These are phyloP conservation scores for Aphidius ervi DNA, from an alignment of 1,140 invertebrate genomes.

Conservation along the genomic window DNA sequence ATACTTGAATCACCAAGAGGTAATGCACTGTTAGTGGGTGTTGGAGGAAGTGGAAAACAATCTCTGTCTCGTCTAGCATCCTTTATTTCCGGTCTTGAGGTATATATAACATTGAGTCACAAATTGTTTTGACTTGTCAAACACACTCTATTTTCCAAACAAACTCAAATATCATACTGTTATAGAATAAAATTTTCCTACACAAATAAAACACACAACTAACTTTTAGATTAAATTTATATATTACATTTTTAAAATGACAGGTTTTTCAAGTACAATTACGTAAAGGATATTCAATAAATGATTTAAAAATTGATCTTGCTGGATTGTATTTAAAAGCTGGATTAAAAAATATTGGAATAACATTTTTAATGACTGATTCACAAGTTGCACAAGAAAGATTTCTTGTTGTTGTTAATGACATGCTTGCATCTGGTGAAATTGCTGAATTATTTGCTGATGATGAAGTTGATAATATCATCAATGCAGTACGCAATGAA, in stretches of 20 bases:
- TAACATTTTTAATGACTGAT: conserved; percentile 90
- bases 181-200: neutral
- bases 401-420: conserved; percentile 90
- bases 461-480: conserved; percentile 87
- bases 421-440: conserved; percentile 89
- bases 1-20: conserved; percentile 88
- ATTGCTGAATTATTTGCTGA: conserved; percentile 87
- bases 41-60: conserved; percentile 93
- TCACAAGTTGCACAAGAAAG: conserved; percentile 87
- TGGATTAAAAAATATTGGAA: conserved; percentile 82
- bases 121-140: conserved; percentile 15
- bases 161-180: conserved; percentile 4
- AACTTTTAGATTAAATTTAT: too few relatives aligned
- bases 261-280: conserved; percentile 74
- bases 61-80: conserved; percentile 81
- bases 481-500: conserved; percentile 76
- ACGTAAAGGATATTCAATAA: conserved; percentile 80
- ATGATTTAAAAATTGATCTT: conserved; percentile 80
- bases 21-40: conserved; percentile 87
- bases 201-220: too few relatives aligned
- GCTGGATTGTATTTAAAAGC: conserved; percentile 80
- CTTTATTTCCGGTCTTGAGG: conserved; percentile 84
- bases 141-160: neutral
- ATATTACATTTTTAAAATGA: too few relatives aligned
- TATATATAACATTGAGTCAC: conserved; percentile 38